A percentile compares a stretch with the other conserved stretches of the same genome.
phyloP scores from a whole-genome alignment of 2,888 invertebrate genomes.

The Drosophila acutilabella region DNA sequence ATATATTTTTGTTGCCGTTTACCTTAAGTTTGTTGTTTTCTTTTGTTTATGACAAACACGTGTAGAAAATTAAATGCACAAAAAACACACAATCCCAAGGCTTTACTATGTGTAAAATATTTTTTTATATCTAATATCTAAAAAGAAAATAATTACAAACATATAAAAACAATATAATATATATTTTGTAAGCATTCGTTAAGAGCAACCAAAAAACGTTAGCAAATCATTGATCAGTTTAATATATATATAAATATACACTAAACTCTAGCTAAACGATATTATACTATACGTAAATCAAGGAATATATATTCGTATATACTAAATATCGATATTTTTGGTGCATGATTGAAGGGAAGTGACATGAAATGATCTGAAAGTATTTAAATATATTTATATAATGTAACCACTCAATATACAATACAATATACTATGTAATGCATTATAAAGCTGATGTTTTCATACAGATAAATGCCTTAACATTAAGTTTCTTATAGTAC shows the following conservation, averaged over 20 bases:
- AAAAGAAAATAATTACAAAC: background rate
- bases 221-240: constrained; percentile 53
- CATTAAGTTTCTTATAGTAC: constrained; percentile 35
- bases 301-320: constrained; percentile 28
- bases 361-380: constrained; percentile 48
- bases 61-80: constrained; percentile 74
- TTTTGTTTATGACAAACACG: constrained; percentile 49
- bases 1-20: constrained; percentile 23
- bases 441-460: constrained; percentile 59
- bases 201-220: constrained; percentile 49
- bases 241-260: constrained; percentile 31
- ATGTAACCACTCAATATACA: constrained; percentile 52
- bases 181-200: constrained; percentile 60
- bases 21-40: constrained; percentile 29
- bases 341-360: constrained; percentile 42
- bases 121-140: constrained; percentile 39
- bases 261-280: constrained; percentile 48
- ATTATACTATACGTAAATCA: constrained; percentile 32
- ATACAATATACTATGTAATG: constrained; percentile 36
- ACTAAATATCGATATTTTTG: constrained; percentile 39
- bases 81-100: constrained; percentile 56
- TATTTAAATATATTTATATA: constrained; percentile 64
- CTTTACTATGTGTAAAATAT: constrained; percentile 59
- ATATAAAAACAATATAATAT: constrained; percentile 40
- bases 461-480: constrained; percentile 55